These are phyloP conservation scores for Patella vulgata DNA, from an alignment of 1,140 invertebrate species.

Conservation along the genomic window DNA sequence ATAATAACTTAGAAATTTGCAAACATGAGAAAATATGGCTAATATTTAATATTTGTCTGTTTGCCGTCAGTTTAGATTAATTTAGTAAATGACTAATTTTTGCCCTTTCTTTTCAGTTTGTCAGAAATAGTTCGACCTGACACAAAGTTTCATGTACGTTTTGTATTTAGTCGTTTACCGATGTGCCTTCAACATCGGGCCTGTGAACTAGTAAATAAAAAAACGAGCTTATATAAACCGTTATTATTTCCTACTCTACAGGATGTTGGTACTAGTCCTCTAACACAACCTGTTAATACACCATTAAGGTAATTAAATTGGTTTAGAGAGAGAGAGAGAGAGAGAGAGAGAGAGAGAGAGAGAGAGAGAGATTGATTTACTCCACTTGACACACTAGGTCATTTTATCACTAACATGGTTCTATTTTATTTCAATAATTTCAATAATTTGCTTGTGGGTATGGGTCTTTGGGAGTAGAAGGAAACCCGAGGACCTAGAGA, in stretches of 20 bases:
- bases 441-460: too few species aligned
- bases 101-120: slow-evolving; percentile 41
- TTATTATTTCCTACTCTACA: slow-evolving; percentile 76
- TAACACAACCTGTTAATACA: slow-evolving; percentile 5
- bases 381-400: too few species aligned
- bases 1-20: too few species aligned
- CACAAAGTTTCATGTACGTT: slow-evolving; percentile 56
- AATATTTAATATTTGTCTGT: too few species aligned
- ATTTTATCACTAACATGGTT: too few species aligned
- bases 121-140: slow-evolving; percentile 37
- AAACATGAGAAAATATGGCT: too few species aligned
- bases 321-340: too few species aligned
- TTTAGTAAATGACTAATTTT: slow-evolving; percentile 72
- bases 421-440: too few species aligned
- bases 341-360: too few species aligned
- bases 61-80: slow-evolving; percentile 77
- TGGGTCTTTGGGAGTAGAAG: too few species aligned
- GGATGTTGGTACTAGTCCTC: slow-evolving; percentile 66
- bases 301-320: slow-evolving; percentile 11
- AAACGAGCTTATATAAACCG: slow-evolving; percentile 69
- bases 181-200: slow-evolving; percentile 76
- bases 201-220: slow-evolving; percentile 68
- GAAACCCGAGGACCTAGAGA: too few species aligned
- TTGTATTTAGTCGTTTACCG: slow-evolving; percentile 59
- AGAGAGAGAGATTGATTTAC: too few species aligned